Evolutionary conservation across 2,113 vertebrate genomes (phyloP).

Genomic region (Puntigrus tetrazona): DNA sequence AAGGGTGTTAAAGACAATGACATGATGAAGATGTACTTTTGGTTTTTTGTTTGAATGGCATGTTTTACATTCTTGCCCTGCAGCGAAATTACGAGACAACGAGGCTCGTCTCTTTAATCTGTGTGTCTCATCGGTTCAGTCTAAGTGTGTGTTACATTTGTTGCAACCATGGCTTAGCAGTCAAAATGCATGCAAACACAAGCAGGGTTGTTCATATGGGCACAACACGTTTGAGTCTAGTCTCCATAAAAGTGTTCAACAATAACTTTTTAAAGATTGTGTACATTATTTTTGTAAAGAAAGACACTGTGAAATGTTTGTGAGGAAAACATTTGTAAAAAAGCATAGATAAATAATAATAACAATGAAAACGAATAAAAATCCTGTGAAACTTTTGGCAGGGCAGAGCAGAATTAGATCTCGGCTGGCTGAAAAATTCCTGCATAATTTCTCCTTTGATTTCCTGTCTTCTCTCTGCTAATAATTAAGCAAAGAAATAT

Average conservation of each 20-base stretch:
- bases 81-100: conserved; percentile 18
- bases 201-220: not conserved
- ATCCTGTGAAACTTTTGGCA: not conserved
- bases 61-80: conserved; percentile 39
- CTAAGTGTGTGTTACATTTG: conserved; percentile 1
- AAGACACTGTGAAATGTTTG: too few species aligned
- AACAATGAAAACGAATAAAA: too few species aligned
- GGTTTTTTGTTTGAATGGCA: not conserved
- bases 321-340: too few species aligned
- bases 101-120: conserved; percentile 9
- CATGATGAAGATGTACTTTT: conserved; percentile 26
- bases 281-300: too few species aligned
- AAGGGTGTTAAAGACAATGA: conserved; percentile 41
- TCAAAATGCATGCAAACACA: not conserved
- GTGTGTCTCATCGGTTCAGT: conserved; percentile 8
- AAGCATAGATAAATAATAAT: too few species aligned
- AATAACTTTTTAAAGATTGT: too few species aligned
- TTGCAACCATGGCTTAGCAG: not conserved
- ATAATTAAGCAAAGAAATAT: not conserved
- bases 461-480: not conserved
- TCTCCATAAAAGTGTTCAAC: not conserved
- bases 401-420: not conserved
- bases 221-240: not conserved
- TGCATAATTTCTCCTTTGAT: not conserved
- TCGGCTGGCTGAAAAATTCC: not conserved